Evolutionary conservation across 2,888 invertebrate species (phyloP).

Genomic region (Liodrosophila aerea): DNA sequence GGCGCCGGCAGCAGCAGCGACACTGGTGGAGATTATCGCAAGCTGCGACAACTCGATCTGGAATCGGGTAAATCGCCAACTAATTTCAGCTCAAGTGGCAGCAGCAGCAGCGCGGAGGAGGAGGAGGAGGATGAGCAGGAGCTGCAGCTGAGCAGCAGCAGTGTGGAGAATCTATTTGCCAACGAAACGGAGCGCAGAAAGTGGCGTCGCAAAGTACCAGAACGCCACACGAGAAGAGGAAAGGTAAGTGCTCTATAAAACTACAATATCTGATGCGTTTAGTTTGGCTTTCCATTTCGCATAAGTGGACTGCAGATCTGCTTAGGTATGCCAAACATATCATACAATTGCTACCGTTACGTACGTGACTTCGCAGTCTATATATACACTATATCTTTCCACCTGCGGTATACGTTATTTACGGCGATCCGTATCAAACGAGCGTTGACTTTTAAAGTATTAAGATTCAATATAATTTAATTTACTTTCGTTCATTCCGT

Average conservation of each 20-base stretch:
- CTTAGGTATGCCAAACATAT: constrained; percentile 49
- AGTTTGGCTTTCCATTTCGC: constrained; percentile 54
- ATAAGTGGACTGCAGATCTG: background rate
- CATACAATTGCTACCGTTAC: constrained; percentile 38
- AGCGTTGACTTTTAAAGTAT: constrained; percentile 48
- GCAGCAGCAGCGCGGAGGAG: constrained; percentile 13
- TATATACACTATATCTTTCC: constrained; percentile 22
- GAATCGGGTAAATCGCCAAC: constrained; percentile 49
- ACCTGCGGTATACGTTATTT: constrained; percentile 27
- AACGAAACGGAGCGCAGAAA: constrained; percentile 52
- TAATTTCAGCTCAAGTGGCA: constrained; percentile 33
- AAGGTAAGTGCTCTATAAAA: constrained; percentile 49
- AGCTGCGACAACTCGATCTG: constrained; percentile 66
- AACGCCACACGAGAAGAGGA: constrained; percentile 26
- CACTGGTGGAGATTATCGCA: constrained; percentile 54
- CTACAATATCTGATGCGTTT: background rate
- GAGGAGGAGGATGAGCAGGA: constrained; percentile 26
- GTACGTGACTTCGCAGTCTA: constrained; percentile 32
- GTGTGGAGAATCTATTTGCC: constrained; percentile 73
- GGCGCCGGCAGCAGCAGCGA: constrained; percentile 28
- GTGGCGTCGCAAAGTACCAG: constrained; percentile 37
- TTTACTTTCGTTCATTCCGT: constrained; percentile 38
- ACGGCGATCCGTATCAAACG: constrained; percentile 52
- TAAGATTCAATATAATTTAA: constrained; percentile 5
- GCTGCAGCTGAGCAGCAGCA: constrained; percentile 56